Base-by-base conservation (phyloP, 23 tunicate genomes). In the Pegea sp. region DNA sequence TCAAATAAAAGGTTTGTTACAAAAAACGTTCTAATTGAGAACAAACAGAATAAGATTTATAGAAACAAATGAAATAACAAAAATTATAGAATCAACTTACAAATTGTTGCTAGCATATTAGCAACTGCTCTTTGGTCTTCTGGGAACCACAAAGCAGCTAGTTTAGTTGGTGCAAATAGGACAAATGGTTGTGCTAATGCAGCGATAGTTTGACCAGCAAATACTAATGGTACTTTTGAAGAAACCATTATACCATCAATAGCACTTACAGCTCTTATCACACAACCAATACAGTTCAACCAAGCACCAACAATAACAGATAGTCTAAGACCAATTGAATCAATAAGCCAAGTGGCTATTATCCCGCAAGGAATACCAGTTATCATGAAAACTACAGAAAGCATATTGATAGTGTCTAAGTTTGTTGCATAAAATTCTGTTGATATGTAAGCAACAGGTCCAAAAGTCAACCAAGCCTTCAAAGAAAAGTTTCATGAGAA, bases 311-410 rank as follows among this genome's bases (percentile, higher is more conserved):
- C 27, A 21, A 81, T 66, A 24, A 81, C 49, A 1, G 93, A 81
- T 22, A 61, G 33, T 8, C 81, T 46, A 19, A 81, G 68, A 8
- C 93, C 93, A 34, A 81, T 26, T 1, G 75, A 32, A 49, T 81
- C 93, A 7, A 81, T 48, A 0, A 81, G 53, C 93, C 93, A 81
- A 3, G 93, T 81, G 7, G 93, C 93, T 7, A 66, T 53, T 16
- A 81, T 61, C 5, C 93, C 93, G 49, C 93, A 81, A 33, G 93
- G 93, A 8, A 81, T 81, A 5, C 93, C 93, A 61, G 78, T 72
- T 18, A 81, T 72, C 93, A 81, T 81, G 33, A 72, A 81, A 22
- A 81, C 70, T 22, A 81, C 68, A 6, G 81, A 72, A 22, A 81
- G 56, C 56, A 56, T 54, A 56, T 81, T 81, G 5, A 81, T 67